Percentiles rank a stretch among this genome's conserved stretches.
phyloP scores from a whole-genome alignment of 30 jellyfish, hydroid and myxozoan genomes.

The Pseudorhiza aurosa region DNA sequence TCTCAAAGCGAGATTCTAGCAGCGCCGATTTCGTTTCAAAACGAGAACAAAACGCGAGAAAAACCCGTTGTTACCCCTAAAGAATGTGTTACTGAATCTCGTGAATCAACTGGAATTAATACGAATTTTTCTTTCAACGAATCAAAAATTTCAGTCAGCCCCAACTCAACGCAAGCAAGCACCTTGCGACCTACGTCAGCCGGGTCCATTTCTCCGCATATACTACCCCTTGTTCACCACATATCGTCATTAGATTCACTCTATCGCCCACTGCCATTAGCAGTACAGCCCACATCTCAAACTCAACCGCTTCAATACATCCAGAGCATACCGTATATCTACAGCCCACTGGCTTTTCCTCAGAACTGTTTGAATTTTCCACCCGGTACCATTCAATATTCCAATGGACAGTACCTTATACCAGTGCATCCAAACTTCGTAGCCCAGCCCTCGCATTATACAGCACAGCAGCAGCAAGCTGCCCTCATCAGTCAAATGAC shows the following conservation, averaged over 20 bases:
- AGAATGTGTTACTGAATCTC: neutral
- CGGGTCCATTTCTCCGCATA: slow-evolving; percentile 60
- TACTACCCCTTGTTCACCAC: slow-evolving; percentile 74
- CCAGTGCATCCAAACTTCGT: slow-evolving; percentile 66
- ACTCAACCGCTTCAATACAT: slow-evolving; percentile 41
- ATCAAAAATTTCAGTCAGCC: neutral
- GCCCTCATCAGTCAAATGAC: slow-evolving; percentile 15
- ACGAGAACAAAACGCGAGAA: neutral
- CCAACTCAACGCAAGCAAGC: neutral
- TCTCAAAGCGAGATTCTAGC: neutral
- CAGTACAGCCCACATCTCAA: slow-evolving; percentile 7
- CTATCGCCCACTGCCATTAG: slow-evolving; percentile 32
- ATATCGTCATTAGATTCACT: slow-evolving; percentile 32
- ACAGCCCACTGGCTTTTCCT: slow-evolving; percentile 49
- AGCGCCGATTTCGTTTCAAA: neutral
- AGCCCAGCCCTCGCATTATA: slow-evolving; percentile 34
- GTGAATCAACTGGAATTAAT: neutral
- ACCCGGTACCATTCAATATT: slow-evolving; percentile 64
- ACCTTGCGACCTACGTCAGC: slow-evolving; percentile 13
- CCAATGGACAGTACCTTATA: slow-evolving; percentile 55
- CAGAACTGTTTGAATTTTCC: slow-evolving; percentile 60
- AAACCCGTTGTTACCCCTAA: neutral
- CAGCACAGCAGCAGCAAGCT: slow-evolving; percentile 23
- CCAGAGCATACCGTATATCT: slow-evolving; percentile 55
- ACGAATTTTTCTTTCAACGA: neutral